These are phyloP conservation scores for Enteromius unitaeniatus DNA, from an alignment of 2,797 vertebrate species.

Conservation along the genomic window DNA sequence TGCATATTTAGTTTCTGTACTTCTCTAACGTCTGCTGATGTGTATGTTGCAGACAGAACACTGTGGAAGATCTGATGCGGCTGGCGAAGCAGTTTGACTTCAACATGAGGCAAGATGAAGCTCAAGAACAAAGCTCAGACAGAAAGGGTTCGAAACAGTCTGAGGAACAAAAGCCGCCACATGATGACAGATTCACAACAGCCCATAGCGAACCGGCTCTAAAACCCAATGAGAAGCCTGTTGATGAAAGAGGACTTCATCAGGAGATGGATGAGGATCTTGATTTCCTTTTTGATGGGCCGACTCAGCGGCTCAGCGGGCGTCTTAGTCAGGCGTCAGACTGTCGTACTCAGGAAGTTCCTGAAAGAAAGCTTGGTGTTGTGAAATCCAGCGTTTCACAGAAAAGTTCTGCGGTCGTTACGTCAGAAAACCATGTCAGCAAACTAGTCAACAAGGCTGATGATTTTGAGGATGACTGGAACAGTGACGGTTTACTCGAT, in stretches of 20 bases:
- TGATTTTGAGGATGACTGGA: slow-evolving; percentile 85
- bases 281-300: slow-evolving; percentile 86
- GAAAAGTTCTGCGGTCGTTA: no score
- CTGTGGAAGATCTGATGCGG: slow-evolving; percentile 88
- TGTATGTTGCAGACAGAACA: slow-evolving; percentile 72
- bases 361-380: not conserved
- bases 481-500: slow-evolving; percentile 80
- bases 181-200: slow-evolving; percentile 8
- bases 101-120: slow-evolving; percentile 84
- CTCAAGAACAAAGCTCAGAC: slow-evolving; percentile 61
- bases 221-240: slow-evolving; percentile 40
- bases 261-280: slow-evolving; percentile 79
- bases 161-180: slow-evolving; percentile 58
- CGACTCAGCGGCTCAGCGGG: slow-evolving; percentile 83
- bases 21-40: not conserved
- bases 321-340: slow-evolving; percentile 76
- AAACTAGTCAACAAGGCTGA: slow-evolving; percentile 12
- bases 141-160: not conserved
- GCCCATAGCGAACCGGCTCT: slow-evolving; percentile 51
- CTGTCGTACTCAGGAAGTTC: slow-evolving; percentile 34
- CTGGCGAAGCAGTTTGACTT: slow-evolving; percentile 92
- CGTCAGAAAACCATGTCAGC: not conserved
- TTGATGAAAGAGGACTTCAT: slow-evolving; percentile 65
- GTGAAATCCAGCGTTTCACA: not conserved
- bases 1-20: not conserved